phyloP scores from a whole-genome alignment of 2,113 vertebrate genomes.

The Syrmaticus mikado region DNA sequence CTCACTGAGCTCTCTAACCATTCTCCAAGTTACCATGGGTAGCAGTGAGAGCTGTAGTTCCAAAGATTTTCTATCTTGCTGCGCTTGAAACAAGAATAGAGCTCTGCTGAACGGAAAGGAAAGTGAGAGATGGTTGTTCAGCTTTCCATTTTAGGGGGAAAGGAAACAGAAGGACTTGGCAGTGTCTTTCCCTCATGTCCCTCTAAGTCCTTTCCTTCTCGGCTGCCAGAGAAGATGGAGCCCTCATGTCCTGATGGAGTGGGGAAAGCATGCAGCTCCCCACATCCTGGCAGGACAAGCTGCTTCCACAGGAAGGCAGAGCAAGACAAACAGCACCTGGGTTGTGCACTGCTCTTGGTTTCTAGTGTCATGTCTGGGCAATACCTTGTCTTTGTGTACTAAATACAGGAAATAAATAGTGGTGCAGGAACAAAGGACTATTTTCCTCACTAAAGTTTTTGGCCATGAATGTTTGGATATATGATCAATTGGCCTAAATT shows the following conservation, averaged over 20 bases:
- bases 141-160: neutral
- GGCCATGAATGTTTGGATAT: neutral
- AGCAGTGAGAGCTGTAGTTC: neutral
- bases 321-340: neutral
- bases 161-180: neutral
- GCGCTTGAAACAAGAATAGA: neutral
- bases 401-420: neutral
- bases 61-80: neutral
- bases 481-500: slow-evolving; percentile 17
- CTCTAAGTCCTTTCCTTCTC: neutral
- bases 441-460: slow-evolving; percentile 35
- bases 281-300: rapidly evolving
- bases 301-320: neutral
- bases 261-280: neutral
- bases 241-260: neutral
- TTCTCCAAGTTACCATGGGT: neutral
- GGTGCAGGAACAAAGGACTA: neutral
- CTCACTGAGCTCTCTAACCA: neutral
- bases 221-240: neutral
- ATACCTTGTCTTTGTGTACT: neutral
- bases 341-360: neutral
- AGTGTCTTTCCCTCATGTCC: neutral
- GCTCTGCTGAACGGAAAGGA: neutral
- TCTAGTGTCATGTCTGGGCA: neutral
- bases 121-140: neutral